Base-by-base conservation (phyloP, 2,797 vertebrate genomes). In the Buphagus erythrorhynchus region DNA sequence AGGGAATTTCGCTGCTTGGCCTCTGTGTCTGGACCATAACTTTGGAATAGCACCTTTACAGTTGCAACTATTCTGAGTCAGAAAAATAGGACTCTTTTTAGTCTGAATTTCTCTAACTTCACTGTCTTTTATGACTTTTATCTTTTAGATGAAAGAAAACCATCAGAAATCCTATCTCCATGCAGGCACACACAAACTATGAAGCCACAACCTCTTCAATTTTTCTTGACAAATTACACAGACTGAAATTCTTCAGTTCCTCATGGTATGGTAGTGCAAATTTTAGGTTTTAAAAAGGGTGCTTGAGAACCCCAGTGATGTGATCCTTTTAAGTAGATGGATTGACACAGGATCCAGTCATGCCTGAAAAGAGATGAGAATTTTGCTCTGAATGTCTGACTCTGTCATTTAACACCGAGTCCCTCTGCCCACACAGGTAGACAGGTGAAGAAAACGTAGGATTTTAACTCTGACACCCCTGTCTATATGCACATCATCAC, bases 81-180 rank as follows among this genome's bases (percentile, higher is more conserved):
- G 40, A 91, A 83, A 85, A 87, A 36, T 0, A 45, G n/a, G 31
- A 59, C 29, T 68, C 49, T 49, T 89, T 80, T 63, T 55, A 92
- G 25, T 20, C 43, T 59, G 65, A 71, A 79, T 86, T 85, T 74
- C 58, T 86, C 65, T 81, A 51, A 61, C 65, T 80, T 91, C 43
- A 75, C 52, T 61, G 33, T 68, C 55, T 78, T 72, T 48, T 67
- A 42, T 66, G 51, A 31, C 68, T 96, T 95, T 92, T 55, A 91
- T 91, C 78, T 83, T 16, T 57, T 35, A 91, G 72, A 94, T 73
- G 61, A 94, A 95, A 93, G 81, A 45, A 71, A 79, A 67, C 22
- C 21, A 6, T 79, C 77, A 85, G 42, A 80, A 82, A 65, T 45
- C 24, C 71, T 46, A 20, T 88, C 58, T 59, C 62, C 22, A 13